These are phyloP conservation scores for Pelmatolapia mariae DNA, from an alignment of 2,113 vertebrate species.

Conservation along the genomic window DNA sequence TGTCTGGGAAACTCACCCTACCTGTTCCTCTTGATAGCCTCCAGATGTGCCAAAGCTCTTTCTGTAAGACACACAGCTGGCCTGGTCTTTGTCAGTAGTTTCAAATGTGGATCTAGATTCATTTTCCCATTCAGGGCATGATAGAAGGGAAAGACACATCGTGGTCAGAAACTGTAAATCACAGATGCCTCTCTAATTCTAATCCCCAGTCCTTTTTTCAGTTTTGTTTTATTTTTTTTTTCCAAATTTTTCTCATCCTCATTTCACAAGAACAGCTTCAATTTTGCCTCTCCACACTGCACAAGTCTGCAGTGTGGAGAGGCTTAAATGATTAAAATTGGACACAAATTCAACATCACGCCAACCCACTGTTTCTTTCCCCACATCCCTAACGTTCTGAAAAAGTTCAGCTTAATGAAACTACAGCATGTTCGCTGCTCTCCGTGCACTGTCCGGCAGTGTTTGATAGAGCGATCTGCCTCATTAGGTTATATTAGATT, in stretches of 20 bases:
- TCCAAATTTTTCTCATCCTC: background rate
- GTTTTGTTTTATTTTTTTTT: background rate
- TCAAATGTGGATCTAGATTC: background rate
- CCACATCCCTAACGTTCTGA: background rate
- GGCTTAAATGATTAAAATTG: background rate
- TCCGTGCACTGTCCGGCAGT: conserved; percentile 31
- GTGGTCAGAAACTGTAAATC: background rate
- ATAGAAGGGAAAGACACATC: background rate
- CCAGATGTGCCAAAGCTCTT: conserved; percentile 34
- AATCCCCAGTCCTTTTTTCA: background rate
- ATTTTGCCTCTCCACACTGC: too few species aligned
- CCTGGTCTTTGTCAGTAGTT: conserved; percentile 21
- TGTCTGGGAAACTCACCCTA: conserved; percentile 7
- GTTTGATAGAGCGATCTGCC: conserved; percentile 41
- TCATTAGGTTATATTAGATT: conserved; percentile 55
- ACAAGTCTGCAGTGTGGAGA: background rate
- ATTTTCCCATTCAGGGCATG: background rate
- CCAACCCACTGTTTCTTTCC: background rate
- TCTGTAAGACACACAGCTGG: background rate
- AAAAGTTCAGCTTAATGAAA: conserved; percentile 50
- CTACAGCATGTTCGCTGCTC: conserved; percentile 50
- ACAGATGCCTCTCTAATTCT: background rate
- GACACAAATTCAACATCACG: background rate
- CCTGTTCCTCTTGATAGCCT: conserved; percentile 19
- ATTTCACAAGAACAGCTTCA: background rate